A percentile compares a stretch with the other conserved stretches of the same genome.
phyloP scores from a whole-genome alignment of 2,888 invertebrate species.

The Tiliacea citrago region DNA sequence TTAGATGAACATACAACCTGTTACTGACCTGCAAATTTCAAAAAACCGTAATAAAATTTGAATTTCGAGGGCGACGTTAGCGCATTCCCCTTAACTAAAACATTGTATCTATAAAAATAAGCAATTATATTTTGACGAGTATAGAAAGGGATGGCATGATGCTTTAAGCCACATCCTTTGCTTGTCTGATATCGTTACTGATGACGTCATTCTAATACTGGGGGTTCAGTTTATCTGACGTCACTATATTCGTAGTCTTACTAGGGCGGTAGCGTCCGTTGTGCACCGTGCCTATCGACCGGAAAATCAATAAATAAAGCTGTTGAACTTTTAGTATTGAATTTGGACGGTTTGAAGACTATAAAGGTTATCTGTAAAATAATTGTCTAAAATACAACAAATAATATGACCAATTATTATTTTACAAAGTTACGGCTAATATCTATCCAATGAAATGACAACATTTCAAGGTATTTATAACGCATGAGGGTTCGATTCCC shows the following conservation, averaged over 20 bases:
- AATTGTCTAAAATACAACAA: not conserved
- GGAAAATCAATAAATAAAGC: conserved; percentile 12
- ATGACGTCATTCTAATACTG: conserved; percentile 11
- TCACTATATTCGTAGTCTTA: conserved; percentile 1
- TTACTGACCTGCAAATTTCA: too few species aligned
- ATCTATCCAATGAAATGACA: too few species aligned
- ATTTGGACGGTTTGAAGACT: not conserved
- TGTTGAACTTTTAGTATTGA: conserved; percentile 15
- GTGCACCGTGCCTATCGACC: not conserved
- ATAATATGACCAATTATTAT: not conserved
- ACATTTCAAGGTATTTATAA: too few species aligned
- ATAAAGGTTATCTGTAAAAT: not conserved
- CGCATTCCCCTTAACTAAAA: too few species aligned
- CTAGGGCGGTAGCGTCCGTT: not conserved
- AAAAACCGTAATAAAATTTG: too few species aligned
- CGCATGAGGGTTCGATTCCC: too few species aligned
- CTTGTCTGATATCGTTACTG: not conserved
- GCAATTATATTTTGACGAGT: too few species aligned
- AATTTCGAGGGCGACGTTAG: too few species aligned
- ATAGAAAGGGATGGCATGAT: not conserved
- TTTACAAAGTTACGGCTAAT: not conserved
- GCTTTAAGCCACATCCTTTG: not conserved
- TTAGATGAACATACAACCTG: too few species aligned
- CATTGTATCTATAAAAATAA: too few species aligned
- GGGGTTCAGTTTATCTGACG: conserved; percentile 1